Base-by-base conservation (phyloP, 2,797 vertebrate genomes). In the Arrhamphus sclerolepis region DNA sequence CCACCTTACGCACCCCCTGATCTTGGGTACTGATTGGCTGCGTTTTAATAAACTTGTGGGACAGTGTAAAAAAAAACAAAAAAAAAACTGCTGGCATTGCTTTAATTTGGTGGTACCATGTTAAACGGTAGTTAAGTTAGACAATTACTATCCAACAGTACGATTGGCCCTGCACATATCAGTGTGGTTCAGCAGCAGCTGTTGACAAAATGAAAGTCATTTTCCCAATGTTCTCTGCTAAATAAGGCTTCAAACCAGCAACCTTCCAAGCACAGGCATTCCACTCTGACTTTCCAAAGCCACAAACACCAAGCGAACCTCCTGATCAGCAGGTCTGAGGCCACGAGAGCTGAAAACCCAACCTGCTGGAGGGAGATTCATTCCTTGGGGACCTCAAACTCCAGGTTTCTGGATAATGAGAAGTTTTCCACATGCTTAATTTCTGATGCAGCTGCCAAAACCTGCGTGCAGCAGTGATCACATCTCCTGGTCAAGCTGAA, bases 381-480 rank as follows among this genome's bases (percentile, higher is more conserved):
- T 22, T 70, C 59, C 63, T 52, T 5, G 28, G 21, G 54, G 69
- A 61, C 46, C 47, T 48, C 7, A 22, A 67, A 5, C 52, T 48
- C 70, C 72, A 74, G 62, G 72, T 66, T 72, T 66, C 46, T 54
- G 57, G 31, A 56, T 31, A 8, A 31, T 24, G 18, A 29, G 21
- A 55, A 19, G 49, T 50, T 67, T 5, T 41, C 51, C 29, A 29
- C 29, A 29, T 29, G 8, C 29, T 29, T 29, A 29, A 29, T 29
- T 29, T n/a, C 34, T 44, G 19, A 26, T 50, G 20, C 1, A 2
- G 55, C 3, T n/a, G 31, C 40, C 16, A 26, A 46, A 31, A 39
- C 43, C 18, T 18, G 20, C 1, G 24, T 4, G 19, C 9, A 29
- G 20, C 3, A 19, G 14, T 29, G 48, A 40, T 38, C 40, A 50